Evolutionary conservation across 2,797 vertebrate species (phyloP).

Genomic region (Neomorphus geoffroyi): DNA sequence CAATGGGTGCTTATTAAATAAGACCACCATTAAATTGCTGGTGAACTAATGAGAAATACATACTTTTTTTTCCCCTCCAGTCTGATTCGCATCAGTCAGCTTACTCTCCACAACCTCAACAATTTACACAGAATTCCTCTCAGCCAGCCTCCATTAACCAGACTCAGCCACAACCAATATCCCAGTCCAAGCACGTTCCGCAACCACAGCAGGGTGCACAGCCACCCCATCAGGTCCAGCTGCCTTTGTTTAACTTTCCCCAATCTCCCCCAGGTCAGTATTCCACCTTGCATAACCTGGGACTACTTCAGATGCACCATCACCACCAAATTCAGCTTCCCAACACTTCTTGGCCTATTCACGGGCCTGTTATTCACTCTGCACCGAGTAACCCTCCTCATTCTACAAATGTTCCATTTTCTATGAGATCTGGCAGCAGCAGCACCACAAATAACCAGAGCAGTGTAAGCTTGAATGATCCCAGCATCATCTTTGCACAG

Average conservation of each 20-base stretch:
- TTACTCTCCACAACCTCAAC: slow-evolving; percentile 90
- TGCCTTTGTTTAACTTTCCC: slow-evolving; percentile 90
- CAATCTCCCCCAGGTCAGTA: slow-evolving; percentile 88
- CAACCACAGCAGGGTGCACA: slow-evolving; percentile 77
- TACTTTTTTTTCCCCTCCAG: slow-evolving; percentile 74
- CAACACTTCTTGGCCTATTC: slow-evolving; percentile 91
- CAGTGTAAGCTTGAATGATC: slow-evolving; percentile 93
- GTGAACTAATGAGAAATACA: slow-evolving; percentile 66
- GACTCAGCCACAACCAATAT: slow-evolving; percentile 77
- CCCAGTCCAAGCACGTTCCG: slow-evolving; percentile 83
- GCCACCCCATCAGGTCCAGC: slow-evolving; percentile 85
- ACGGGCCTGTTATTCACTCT: slow-evolving; percentile 87
- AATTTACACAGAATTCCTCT: slow-evolving; percentile 84
- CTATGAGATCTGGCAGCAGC: slow-evolving; percentile 80
- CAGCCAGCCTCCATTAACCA: slow-evolving; percentile 84
- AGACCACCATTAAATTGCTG: slow-evolving; percentile 15
- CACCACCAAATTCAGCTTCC: slow-evolving; percentile 87
- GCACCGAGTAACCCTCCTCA: slow-evolving; percentile 81
- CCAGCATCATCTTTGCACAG: slow-evolving; percentile 99
- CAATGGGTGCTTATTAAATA: slow-evolving; percentile 9
- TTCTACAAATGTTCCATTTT: slow-evolving; percentile 81
- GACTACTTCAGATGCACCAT: slow-evolving; percentile 85
- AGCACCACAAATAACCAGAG: slow-evolving; percentile 75
- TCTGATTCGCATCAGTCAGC: slow-evolving; percentile 93
- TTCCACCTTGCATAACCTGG: slow-evolving; percentile 87